Evolutionary conservation across 2,888 invertebrate species (phyloP).

Genomic region (Tenthredo livida): DNA sequence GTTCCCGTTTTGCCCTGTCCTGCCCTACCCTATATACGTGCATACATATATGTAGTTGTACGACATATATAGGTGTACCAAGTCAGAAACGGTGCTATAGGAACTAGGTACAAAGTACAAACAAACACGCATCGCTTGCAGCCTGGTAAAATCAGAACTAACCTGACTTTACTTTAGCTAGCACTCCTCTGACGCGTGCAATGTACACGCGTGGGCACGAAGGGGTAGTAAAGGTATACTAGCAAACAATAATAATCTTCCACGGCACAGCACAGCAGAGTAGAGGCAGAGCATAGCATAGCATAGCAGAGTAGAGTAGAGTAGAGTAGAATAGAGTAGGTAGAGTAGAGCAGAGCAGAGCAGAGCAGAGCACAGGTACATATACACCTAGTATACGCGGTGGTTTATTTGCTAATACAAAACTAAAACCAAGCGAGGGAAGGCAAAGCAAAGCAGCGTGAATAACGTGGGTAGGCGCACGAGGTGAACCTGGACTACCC

Average conservation of each 20-base stretch:
- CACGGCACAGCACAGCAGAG: constrained; percentile 9
- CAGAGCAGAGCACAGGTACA: background rate
- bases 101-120: constrained; percentile 1
- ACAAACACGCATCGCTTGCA: constrained; percentile 34
- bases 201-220: background rate
- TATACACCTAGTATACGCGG: background rate
- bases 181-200: constrained; percentile 18
- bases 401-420: constrained; percentile 37
- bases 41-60: background rate
- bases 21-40: background rate
- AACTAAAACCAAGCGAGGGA: constrained; percentile 18
- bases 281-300: background rate
- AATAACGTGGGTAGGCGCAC: constrained; percentile 22
- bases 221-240: background rate
- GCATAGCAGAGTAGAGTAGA: background rate
- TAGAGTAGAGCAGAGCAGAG: background rate
- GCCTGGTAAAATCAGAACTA: background rate
- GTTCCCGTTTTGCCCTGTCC: too few species aligned
- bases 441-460: constrained; percentile 34
- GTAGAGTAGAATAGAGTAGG: background rate
- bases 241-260: constrained; percentile 24
- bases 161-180: constrained; percentile 18
- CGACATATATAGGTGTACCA: background rate
- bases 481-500: background rate
- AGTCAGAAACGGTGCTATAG: too few species aligned